These are phyloP conservation scores for Periophthalmus magnuspinnatus DNA, from an alignment of 2,797 vertebrate genomes.

Conservation along the genomic window DNA sequence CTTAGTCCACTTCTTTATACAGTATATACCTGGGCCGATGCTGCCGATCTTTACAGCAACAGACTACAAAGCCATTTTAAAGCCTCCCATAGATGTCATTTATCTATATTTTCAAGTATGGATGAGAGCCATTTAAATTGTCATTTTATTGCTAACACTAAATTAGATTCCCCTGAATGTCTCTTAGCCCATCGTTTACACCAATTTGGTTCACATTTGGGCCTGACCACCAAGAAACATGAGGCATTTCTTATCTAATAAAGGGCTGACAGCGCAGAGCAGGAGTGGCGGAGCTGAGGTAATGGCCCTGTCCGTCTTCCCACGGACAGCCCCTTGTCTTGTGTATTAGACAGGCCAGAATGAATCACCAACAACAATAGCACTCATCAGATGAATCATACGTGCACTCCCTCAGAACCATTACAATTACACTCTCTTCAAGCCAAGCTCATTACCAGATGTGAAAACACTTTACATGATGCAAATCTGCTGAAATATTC, in stretches of 20 bases:
- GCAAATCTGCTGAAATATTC: slow-evolving; percentile 40
- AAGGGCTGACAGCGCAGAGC: slow-evolving; percentile 31
- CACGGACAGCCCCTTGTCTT: slow-evolving; percentile 35
- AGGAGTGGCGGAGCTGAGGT: slow-evolving; percentile 43
- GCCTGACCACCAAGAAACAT: slow-evolving; percentile 11
- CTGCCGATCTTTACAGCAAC: too few relatives aligned
- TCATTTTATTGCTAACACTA: too few relatives aligned
- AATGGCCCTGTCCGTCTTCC: slow-evolving; percentile 35
- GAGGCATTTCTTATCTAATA: slow-evolving; percentile 27
- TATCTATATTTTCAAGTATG: too few relatives aligned
- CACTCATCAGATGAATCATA: slow-evolving; percentile 48
- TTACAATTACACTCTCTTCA: slow-evolving; percentile 39
- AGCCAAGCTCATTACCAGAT: slow-evolving; percentile 50
- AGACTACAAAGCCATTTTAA: too few relatives aligned
- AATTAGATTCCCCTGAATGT: too few relatives aligned
- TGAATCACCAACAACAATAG: slow-evolving; percentile 53
- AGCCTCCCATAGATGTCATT: too few relatives aligned
- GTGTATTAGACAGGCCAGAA: slow-evolving; percentile 33
- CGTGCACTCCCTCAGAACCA: slow-evolving; percentile 41
- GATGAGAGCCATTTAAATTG: too few relatives aligned
- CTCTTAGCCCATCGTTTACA: too few relatives aligned
- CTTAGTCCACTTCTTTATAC: too few relatives aligned
- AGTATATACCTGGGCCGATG: too few relatives aligned
- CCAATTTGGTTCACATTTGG: slow-evolving; percentile 11
- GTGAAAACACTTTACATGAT: slow-evolving; percentile 44